phyloP scores from a whole-genome alignment of 2,797 vertebrate species.

The Syncerus caffer region DNA sequence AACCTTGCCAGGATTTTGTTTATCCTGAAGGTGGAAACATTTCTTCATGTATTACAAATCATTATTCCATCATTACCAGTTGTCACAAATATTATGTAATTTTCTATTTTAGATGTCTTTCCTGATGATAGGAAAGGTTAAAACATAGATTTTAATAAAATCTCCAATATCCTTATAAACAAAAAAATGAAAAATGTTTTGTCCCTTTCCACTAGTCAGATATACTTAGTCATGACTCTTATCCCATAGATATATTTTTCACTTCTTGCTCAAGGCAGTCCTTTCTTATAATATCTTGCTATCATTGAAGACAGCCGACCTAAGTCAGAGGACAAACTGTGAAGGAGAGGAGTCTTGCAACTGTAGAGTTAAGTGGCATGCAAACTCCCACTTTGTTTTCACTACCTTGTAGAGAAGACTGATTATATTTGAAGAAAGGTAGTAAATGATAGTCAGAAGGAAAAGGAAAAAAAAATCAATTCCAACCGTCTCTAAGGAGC shows the following conservation, averaged over 20 bases:
- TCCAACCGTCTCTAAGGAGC: constrained; percentile 16
- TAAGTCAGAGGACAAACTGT: background rate
- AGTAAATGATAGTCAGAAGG: constrained; percentile 45
- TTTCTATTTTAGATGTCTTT: constrained; percentile 23
- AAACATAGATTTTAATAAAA: background rate
- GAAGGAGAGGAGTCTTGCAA: background rate
- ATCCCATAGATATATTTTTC: background rate
- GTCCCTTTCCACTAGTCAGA: background rate
- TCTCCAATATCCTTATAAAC: background rate
- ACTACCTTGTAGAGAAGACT: constrained; percentile 48
- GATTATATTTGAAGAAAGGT: constrained; percentile 65
- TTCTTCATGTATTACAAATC: background rate
- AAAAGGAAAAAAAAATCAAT: constrained; percentile 48
- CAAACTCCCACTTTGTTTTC: constrained; percentile 47
- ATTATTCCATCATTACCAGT: background rate
- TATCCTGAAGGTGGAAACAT: background rate
- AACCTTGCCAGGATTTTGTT: background rate
- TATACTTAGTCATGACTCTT: background rate
- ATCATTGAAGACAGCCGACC: constrained; percentile 38
- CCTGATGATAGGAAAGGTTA: background rate
- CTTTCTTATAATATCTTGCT: constrained; percentile 6
- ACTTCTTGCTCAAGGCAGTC: background rate
- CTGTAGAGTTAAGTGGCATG: constrained; percentile 47
- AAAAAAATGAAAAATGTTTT: background rate
- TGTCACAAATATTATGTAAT: background rate